These are phyloP conservation scores for Megaustenia siamemsis DNA, from an alignment of 2,888 invertebrate genomes.

Conservation along the genomic window DNA sequence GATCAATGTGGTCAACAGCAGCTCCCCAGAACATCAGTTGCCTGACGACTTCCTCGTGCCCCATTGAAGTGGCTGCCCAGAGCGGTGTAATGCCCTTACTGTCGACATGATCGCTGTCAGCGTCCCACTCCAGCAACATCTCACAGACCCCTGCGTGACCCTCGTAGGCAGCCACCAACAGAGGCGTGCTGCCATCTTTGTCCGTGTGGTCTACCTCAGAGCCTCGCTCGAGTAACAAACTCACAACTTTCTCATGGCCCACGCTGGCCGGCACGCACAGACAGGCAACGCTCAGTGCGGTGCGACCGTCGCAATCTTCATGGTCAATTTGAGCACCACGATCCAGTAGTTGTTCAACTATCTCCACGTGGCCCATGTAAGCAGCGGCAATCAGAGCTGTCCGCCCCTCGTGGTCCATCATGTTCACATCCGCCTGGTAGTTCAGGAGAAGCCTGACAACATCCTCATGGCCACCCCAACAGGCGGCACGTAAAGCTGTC, in stretches of 20 bases:
- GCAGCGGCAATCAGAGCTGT: slow-evolving; percentile 84
- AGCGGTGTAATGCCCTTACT: slow-evolving; percentile 76
- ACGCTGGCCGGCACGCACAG: slow-evolving; percentile 81
- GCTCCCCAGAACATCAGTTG: slow-evolving; percentile 96
- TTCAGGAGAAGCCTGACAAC: slow-evolving; percentile 83
- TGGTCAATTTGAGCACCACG: slow-evolving; percentile 82
- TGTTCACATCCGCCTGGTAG: slow-evolving; percentile 82
- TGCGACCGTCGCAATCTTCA: slow-evolving; percentile 94
- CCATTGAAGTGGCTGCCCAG: slow-evolving; percentile 89
- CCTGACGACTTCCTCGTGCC: slow-evolving; percentile 91
- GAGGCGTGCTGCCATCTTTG: slow-evolving; percentile 79
- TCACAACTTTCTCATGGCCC: slow-evolving; percentile 78
- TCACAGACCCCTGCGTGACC: slow-evolving; percentile 86
- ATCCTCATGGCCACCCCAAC: slow-evolving; percentile 83
- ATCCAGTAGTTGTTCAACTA: slow-evolving; percentile 81
- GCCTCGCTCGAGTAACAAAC: slow-evolving; percentile 76
- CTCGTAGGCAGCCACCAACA: slow-evolving; percentile 80
- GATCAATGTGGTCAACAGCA: slow-evolving; percentile 95
- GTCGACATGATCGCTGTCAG: slow-evolving; percentile 93
- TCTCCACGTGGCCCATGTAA: slow-evolving; percentile 86
- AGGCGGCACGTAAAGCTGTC: slow-evolving; percentile 92
- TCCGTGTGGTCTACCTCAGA: slow-evolving; percentile 79
- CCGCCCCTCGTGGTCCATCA: slow-evolving; percentile 81
- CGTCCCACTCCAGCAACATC: slow-evolving; percentile 92
- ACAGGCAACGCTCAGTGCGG: slow-evolving; percentile 87